A percentile compares a stretch with the other conserved stretches of the same genome.
Conservation (phyloP, 2,797 vertebrate species). For the Acrossocheilus wenchowensis region DNA sequence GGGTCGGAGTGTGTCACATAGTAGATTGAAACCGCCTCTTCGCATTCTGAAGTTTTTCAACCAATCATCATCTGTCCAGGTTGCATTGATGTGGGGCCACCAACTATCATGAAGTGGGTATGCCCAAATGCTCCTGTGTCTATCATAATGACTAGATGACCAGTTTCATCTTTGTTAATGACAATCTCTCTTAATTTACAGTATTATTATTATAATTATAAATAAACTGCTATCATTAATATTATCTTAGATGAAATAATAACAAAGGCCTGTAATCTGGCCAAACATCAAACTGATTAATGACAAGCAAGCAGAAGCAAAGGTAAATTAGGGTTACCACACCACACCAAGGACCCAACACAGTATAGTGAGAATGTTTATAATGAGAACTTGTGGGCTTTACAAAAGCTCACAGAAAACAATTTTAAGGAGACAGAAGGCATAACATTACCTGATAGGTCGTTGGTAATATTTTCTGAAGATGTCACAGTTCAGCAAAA, state of each 20-base stretch:
- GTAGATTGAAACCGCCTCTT: constrained; percentile 12
- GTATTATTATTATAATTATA: background rate
- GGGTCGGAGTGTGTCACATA: constrained; percentile 14
- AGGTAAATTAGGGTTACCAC: background rate
- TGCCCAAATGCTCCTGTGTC: constrained; percentile 31
- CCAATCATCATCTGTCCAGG: constrained; percentile 39
- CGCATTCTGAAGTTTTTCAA: constrained; percentile 31
- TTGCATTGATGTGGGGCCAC: constrained; percentile 39
- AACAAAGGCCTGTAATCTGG: background rate
- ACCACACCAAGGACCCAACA: background rate
- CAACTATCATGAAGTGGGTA: background rate
- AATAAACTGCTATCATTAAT: background rate
- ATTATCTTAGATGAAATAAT: background rate
- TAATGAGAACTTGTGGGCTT: background rate
- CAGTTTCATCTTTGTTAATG: background rate
- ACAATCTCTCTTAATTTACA: background rate
- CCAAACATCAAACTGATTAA: background rate
- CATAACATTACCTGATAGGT: background rate
- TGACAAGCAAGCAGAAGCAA: background rate
- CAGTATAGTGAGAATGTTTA: background rate
- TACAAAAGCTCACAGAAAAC: background rate
- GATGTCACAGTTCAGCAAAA: background rate
- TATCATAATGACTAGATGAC: no score
- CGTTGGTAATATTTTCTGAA: no score
- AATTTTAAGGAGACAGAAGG: background rate